Evolutionary conservation across 2,888 invertebrate species (phyloP), one percentile per base, ranked within the genome.

Genomic region (Amphipyra tragopoginis): DNA sequence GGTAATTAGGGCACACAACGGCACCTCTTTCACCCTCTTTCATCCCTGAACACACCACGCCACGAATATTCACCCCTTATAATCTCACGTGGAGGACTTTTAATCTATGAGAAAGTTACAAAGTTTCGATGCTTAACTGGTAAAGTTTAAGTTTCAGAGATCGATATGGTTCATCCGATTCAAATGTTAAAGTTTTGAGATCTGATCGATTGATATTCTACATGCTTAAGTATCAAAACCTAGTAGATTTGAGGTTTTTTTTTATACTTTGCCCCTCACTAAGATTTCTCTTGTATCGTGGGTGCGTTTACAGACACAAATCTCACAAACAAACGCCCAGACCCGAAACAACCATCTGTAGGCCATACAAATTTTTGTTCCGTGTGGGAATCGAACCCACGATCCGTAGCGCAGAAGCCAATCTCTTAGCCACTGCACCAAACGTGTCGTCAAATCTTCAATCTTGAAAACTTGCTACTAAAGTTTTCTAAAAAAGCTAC

Each of bases 1-100:
- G 87, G 93, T 93, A 93, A 93, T 93, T 93, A 93, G 90, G 84
- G 83, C 87, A 84, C 84, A 87, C 86, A 81, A 85, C 84, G 80
- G 59, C 58, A 48, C 80, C 78, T 75, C 78, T 73, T 68, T 49
- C 74, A 65, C 65, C 81, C 77, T 73, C 78, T 71, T 65, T 44
- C 59, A 72, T 62, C 77, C 57, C 43, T 70, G 29, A 79, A 44
- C 79, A 82, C 87, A 90, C 74, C 29, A 64, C 59, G 86, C 70
- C 45, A 44, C 49, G 38, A 42, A 63, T 68, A 57, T 66, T 68
- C 61, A 50, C 55, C 60, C 47, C 1, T 21, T 56, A 54, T 40
- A 15, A 43, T 44, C 56, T 60, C 40, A 68, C 71, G 54, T 58
- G 52, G 52, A 38, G 14, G 55, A 67, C 55, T 71, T 71, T 73